Base-by-base conservation (phyloP, 1,140 invertebrate genomes). In the Cecropterus lyciades region DNA sequence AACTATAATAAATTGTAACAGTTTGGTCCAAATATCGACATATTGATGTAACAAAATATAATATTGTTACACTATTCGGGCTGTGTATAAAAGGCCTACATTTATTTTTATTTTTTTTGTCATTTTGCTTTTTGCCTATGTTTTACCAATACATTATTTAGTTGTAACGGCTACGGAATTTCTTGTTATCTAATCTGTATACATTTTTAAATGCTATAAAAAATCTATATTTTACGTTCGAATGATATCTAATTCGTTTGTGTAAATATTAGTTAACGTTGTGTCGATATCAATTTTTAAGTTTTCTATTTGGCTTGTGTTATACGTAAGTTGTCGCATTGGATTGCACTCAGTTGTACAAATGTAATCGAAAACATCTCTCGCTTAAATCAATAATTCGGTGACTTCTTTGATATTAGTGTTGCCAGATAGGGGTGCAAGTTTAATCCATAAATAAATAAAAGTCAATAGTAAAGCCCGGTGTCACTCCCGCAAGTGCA, bases 211-310 rank as follows among this genome's bases (percentile, higher is more conserved):
- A 46, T 46, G 43, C 42, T 59, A 46, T 59, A n/a, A 14, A 45
- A 59, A 59, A 46, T 59, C 43, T 17, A 59, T 59, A 46, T 59
- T 30, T 46, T 59, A 46, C 42, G 43, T 59, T 59, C 20, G 42
- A 46, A 59, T 59, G 24, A 59, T 59, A 57, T 57, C 20, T 45
- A 45, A 9, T 33, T 33, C 30, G 56, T 60, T 73, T 73, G 37
- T 85, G 79, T 85, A 81, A 72, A 82, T 85, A 85, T 79, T 77
- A 82, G 69, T 78, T 80, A n/a, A 71, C 60, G 70, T 75, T 80
- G 72, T 82, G 80, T 85, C 85, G 77, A 85, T 85, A 85, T 85
- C 79, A 80, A 33, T 33, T 80, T 70, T 72, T 80, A 14, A 17
- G 27, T 60, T 70, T 76, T 80, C 46, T 72, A 70, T 62, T 75